Evolutionary conservation across 2,888 invertebrate genomes (phyloP), one percentile per base, ranked within the genome.

Genomic region (Erynnis tages): DNA sequence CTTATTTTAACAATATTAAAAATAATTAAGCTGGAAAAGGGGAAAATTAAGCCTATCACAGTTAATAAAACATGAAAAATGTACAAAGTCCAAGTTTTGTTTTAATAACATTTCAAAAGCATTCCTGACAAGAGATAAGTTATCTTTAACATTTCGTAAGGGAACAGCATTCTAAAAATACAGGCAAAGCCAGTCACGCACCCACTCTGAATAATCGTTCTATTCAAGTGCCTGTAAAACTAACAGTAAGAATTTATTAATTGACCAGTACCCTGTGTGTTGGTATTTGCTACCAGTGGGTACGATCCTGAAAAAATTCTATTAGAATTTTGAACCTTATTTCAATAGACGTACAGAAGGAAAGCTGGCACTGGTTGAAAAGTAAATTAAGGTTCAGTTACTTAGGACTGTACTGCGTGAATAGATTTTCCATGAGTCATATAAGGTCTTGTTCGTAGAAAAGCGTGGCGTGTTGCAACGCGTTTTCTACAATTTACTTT

Each of bases 241-340:
- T 43, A 43, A 40, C 49, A 43, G 49, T 43, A 50, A 50, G 49
- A 50, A 50, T 50, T 50, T 43, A 50, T 50, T 50, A 50, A 50
- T 50, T 50, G 49, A 34, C 49, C 27, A 43, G 27, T 27, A n/a
- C n/a, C 16, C 25, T 43, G 41, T 27, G 43, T 43, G n/a, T 35
- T 50, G 34, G 38, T 50, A 43, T 50, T 50, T 43, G 27, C 49
- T 43, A 27, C 37, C 41, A 40, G 14, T 25, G 10, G 17, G 17
- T 37, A 37, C 25, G 25, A 4, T 7, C 13, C 30, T 17, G 16
- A 30, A 37, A 38, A n/a, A 4, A 8, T 37, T 27, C 29, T n/a
- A 19, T 19, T 27, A 41, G 30, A 34, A 50, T 29, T 35, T 34
- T 43, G 14, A 50, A 21, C 50, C 43, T 50, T 50, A 43, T 13